phyloP scores from a whole-genome alignment of 2,888 invertebrate species.

The Diarsia brunnea region DNA sequence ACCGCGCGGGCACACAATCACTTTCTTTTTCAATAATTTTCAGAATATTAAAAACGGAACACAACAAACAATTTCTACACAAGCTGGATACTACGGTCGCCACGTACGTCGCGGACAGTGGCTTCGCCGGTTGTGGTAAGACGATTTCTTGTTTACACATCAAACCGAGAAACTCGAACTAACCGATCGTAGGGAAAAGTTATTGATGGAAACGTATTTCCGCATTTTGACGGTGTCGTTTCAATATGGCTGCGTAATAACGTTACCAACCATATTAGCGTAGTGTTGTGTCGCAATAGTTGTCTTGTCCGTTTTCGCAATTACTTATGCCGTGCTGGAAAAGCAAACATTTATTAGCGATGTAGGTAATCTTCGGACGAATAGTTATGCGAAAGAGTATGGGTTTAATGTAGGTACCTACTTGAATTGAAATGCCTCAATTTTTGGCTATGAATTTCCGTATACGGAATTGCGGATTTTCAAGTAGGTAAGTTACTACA shows the following conservation, averaged over 20 bases:
- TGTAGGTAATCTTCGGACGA: conserved; percentile 44
- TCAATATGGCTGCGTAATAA: conserved; percentile 82
- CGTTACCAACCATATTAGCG: conserved; percentile 71
- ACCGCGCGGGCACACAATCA: conserved; percentile 71
- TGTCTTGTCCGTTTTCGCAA: conserved; percentile 80
- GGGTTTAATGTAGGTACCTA: neutral
- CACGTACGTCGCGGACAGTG: conserved; percentile 86
- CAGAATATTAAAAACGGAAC: conserved; percentile 45
- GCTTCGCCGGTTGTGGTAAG: conserved; percentile 86
- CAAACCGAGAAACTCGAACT: conserved; percentile 72
- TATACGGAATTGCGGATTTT: neutral
- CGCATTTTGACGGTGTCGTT: conserved; percentile 77
- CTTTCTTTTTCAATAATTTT: conserved; percentile 67
- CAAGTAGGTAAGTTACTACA: no score
- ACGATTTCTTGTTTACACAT: conserved; percentile 85
- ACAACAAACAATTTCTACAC: conserved; percentile 55
- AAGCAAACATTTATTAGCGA: conserved; percentile 62
- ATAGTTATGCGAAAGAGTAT: conserved; percentile 24
- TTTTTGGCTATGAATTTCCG: neutral
- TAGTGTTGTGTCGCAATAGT: conserved; percentile 73
- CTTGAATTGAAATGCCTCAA: neutral
- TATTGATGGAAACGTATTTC: conserved; percentile 77
- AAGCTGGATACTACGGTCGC: conserved; percentile 72
- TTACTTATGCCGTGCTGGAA: conserved; percentile 66
- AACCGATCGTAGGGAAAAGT: conserved; percentile 82